Conservation (phyloP, 2,113 vertebrate species). For the Elachura formosa region DNA sequence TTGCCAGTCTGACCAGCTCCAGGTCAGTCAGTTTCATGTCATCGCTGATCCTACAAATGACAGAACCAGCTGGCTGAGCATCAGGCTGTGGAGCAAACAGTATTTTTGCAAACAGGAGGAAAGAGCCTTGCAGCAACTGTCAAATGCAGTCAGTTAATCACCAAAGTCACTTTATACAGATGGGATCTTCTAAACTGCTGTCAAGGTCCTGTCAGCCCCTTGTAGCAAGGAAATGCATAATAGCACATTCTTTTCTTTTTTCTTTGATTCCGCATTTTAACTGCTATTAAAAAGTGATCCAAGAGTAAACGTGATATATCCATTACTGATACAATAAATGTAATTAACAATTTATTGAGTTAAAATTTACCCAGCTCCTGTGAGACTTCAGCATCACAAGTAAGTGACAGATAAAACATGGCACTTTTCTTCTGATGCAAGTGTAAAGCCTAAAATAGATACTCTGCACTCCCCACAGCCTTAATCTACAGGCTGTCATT, state of each 20-base stretch:
- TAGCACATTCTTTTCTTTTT: neutral
- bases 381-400: neutral
- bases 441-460: neutral
- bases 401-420: neutral
- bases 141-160: neutral
- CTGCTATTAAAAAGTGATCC: neutral
- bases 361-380: neutral
- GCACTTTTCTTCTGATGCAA: neutral
- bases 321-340: neutral
- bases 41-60: conserved; percentile 76
- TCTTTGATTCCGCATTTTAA: neutral
- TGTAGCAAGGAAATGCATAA: neutral
- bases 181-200: neutral
- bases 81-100: neutral
- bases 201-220: neutral
- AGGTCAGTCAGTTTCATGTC: conserved; percentile 87
- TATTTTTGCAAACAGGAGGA: neutral
- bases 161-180: neutral
- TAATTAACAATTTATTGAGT: neutral
- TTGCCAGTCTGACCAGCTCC: conserved; percentile 86
- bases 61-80: neutral
- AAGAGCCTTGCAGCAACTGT: neutral
- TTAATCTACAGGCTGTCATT: neutral
- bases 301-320: neutral
- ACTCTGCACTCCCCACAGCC: neutral